Conservation (phyloP, 2,797 vertebrate species). For the Melanotaenia trifasciata region DNA sequence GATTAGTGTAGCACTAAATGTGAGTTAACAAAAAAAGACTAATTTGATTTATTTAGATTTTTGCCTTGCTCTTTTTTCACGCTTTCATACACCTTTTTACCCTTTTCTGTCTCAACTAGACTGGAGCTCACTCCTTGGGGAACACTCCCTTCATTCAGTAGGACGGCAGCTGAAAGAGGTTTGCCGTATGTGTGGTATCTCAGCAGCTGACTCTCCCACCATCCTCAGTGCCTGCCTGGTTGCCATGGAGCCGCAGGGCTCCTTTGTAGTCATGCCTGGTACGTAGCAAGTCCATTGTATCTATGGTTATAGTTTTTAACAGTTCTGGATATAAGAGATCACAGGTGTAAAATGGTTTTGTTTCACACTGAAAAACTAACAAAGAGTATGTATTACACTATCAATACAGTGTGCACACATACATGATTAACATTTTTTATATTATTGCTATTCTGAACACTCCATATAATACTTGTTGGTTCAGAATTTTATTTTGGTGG, state of each 20-base stretch:
- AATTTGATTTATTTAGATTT: too few species aligned
- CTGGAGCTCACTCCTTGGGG: conserved; percentile 96
- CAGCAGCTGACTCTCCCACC: conserved; percentile 91
- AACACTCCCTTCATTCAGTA: conserved; percentile 95
- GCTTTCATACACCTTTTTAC: neutral
- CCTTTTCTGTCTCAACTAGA: conserved; percentile 76
- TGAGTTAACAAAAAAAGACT: neutral
- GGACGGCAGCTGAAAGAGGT: conserved; percentile 94
- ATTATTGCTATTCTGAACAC: too few species aligned
- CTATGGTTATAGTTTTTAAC: neutral
- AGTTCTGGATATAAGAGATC: neutral
- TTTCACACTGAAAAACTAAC: neutral
- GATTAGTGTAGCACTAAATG: neutral
- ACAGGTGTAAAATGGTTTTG: neutral
- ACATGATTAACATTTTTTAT: too few species aligned
- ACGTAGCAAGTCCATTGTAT: conserved; percentile 14
- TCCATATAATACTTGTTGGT: too few species aligned
- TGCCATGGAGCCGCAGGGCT: conserved; percentile 98
- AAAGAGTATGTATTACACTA: neutral
- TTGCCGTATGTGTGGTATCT: conserved; percentile 96
- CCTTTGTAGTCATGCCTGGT: conserved; percentile 98
- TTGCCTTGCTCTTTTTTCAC: neutral
- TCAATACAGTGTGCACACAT: too few species aligned
- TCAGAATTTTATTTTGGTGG: too few species aligned
- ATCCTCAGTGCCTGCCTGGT: conserved; percentile 98